Percentiles rank a stretch among this genome's conserved stretches.
Conservation (phyloP, 2,797 vertebrate genomes). For the Tadarida brasiliensis region DNA sequence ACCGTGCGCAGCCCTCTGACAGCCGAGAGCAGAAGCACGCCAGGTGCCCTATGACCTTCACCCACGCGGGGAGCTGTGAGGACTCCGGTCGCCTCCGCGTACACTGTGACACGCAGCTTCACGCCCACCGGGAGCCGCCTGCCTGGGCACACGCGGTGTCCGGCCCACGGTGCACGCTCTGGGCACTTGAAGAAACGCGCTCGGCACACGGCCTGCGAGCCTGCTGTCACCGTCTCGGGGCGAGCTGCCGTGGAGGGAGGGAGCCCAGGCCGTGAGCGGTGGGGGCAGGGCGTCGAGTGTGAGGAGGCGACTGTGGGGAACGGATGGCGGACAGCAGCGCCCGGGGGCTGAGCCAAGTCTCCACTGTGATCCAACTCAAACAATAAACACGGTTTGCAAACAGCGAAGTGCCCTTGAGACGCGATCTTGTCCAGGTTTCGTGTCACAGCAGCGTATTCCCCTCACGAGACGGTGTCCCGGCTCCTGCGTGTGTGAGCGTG, state of each 20-base stretch:
- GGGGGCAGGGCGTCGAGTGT: constrained; percentile 87
- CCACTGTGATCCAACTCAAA: constrained; percentile 90
- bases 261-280: constrained; percentile 87
- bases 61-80: constrained; percentile 83
- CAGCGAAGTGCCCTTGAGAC: constrained; percentile 85
- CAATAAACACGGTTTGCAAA: constrained; percentile 91
- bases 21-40: constrained; percentile 74
- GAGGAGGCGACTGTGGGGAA: constrained; percentile 86
- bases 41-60: constrained; percentile 78
- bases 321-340: constrained; percentile 84
- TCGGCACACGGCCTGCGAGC: constrained; percentile 81
- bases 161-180: constrained; percentile 77
- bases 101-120: constrained; percentile 87
- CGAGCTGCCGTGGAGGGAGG: constrained; percentile 80
- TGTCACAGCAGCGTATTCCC: constrained; percentile 14
- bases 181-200: constrained; percentile 89
- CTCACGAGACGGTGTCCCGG: constrained; percentile 26
- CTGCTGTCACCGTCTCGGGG: constrained; percentile 87
- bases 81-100: constrained; percentile 85
- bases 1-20: constrained; percentile 68
- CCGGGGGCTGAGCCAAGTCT: constrained; percentile 88
- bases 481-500: constrained; percentile 53
- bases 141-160: background rate
- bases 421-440: constrained; percentile 79
- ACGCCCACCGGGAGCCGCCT: constrained; percentile 88